phyloP scores from a whole-genome alignment of 2,113 vertebrate genomes.

The Pheucticus melanocephalus region DNA sequence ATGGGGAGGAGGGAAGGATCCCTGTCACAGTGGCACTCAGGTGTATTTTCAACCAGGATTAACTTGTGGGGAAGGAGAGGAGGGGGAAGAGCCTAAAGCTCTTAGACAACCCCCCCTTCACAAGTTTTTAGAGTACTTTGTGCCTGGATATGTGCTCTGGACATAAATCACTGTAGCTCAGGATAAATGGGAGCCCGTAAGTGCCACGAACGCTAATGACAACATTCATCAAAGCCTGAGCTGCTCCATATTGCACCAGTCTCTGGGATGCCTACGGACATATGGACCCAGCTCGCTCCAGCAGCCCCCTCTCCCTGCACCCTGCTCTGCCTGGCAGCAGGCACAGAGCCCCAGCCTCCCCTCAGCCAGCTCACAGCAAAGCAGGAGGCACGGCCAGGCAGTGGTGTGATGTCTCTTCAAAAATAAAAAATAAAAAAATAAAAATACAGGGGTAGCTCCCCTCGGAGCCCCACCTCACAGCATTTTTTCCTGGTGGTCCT shows the following conservation, averaged over 20 bases:
- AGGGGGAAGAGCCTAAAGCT: not conserved
- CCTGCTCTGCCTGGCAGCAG: not conserved
- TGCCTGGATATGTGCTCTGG: constrained; percentile 26
- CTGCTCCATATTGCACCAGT: constrained; percentile 47
- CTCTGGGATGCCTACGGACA: constrained; percentile 30
- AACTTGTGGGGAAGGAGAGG: not conserved
- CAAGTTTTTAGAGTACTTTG: constrained; percentile 17
- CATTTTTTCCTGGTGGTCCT: not conserved
- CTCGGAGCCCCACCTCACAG: not conserved
- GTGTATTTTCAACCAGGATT: not conserved
- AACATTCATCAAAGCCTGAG: constrained; percentile 74
- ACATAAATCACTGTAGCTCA: constrained; percentile 69
- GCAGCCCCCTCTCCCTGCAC: not conserved
- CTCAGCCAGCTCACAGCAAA: not conserved
- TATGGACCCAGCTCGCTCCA: constrained; percentile 49
- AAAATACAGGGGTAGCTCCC: not conserved
- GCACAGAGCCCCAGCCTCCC: not conserved
- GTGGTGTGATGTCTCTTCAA: accelerated
- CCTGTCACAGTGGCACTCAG: not conserved
- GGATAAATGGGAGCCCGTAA: constrained; percentile 69
- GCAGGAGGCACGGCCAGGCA: not conserved
- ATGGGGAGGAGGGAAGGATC: not conserved
- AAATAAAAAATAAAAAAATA: not conserved
- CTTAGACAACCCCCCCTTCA: not conserved
- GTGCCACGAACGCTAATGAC: constrained; percentile 66